Conservation (phyloP, 1,140 invertebrate species). For the Aphis gossypii region DNA sequence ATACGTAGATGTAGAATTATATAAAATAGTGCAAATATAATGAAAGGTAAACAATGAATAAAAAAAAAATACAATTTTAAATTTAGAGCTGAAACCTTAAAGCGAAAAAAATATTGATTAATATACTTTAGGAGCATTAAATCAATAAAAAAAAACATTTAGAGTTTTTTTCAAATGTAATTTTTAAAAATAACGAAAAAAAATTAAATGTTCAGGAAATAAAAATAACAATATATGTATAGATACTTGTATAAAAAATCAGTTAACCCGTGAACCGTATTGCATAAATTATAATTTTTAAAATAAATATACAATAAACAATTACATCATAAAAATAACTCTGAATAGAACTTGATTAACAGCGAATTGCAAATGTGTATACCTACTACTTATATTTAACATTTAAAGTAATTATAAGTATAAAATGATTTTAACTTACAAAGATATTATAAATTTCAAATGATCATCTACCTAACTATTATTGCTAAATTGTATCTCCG, state of each 20-base stretch:
- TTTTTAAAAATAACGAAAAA: neutral
- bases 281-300: neutral
- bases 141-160: conserved; percentile 6
- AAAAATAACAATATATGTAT: neutral
- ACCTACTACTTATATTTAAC: neutral
- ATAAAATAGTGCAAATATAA: neutral
- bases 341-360: neutral
- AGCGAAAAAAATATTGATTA: neutral
- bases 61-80: neutral
- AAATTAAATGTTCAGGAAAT: neutral
- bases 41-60: neutral
- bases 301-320: neutral
- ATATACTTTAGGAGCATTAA: neutral
- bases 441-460: neutral
- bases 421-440: neutral
- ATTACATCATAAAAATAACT: neutral
- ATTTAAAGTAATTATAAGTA: neutral
- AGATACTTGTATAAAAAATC: neutral
- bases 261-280: neutral
- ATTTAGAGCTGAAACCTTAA: neutral
- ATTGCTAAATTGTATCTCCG: neutral
- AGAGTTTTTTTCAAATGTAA: neutral
- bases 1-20: neutral
- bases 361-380: neutral
- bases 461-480: neutral